phyloP scores from a whole-genome alignment of 2,797 vertebrate species.

The Fistularia commersonii region DNA sequence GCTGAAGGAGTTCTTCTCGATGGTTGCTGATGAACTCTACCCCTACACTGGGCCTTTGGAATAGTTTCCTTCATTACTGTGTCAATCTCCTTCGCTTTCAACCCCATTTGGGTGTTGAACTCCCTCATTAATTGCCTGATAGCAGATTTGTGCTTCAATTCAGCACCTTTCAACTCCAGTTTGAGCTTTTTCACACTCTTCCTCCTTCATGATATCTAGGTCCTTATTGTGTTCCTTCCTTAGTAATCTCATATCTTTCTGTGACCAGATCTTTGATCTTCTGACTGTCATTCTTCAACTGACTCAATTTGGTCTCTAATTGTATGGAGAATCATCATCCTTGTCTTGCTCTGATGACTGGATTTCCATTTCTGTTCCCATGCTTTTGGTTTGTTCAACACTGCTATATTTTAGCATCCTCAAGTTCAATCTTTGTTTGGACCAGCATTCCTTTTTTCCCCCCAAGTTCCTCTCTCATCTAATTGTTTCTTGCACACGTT shows the following conservation, averaged over 20 bases:
- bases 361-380: conserved; percentile 61
- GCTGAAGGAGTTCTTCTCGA: conserved; percentile 80
- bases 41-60: conserved; percentile 84
- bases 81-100: conserved; percentile 90
- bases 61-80: conserved; percentile 85
- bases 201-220: conserved; percentile 84
- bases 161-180: conserved; percentile 86
- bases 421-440: conserved; percentile 52
- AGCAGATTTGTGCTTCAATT: conserved; percentile 89
- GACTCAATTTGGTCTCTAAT: conserved; percentile 76
- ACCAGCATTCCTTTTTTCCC: conserved; percentile 60
- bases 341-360: conserved; percentile 57
- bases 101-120: conserved; percentile 90
- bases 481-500: conserved; percentile 65
- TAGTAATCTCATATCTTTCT: conserved; percentile 87
- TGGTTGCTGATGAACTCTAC: conserved; percentile 86
- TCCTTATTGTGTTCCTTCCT: conserved; percentile 92
- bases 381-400: conserved; percentile 65
- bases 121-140: conserved; percentile 95
- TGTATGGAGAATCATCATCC: conserved; percentile 57
- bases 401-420: conserved; percentile 63
- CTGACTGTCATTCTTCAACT: conserved; percentile 82
- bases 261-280: conserved; percentile 82
- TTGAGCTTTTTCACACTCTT: conserved; percentile 84
- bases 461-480: conserved; percentile 75